Evolutionary conservation across 2,888 invertebrate species (phyloP).

Genomic region (Hartigia nigra): DNA sequence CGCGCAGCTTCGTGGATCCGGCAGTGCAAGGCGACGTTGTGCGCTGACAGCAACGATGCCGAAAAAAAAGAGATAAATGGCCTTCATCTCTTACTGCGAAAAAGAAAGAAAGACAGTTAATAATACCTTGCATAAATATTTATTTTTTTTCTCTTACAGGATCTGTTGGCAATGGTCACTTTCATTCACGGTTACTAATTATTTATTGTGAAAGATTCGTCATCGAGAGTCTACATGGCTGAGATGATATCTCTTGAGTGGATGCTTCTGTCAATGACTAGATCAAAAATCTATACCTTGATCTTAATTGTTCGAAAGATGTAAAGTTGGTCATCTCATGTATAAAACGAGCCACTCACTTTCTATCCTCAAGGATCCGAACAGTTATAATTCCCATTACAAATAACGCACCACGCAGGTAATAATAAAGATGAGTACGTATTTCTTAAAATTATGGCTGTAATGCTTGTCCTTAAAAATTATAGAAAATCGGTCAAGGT

Average conservation of each 20-base stretch:
- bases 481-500: background rate
- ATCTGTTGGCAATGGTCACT: background rate
- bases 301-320: background rate
- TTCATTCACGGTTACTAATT: background rate
- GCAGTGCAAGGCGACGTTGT: conserved; percentile 86
- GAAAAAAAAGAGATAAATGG: conserved; percentile 70
- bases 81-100: conserved; percentile 42
- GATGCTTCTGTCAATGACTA: background rate
- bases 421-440: background rate
- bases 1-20: conserved; percentile 89
- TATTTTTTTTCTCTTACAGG: background rate
- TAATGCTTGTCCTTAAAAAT: background rate
- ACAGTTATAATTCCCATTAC: background rate
- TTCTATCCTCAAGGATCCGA: background rate
- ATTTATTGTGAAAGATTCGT: background rate
- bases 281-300: background rate
- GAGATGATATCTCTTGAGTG: background rate
- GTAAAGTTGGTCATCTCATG: background rate
- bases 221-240: background rate
- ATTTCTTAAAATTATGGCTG: background rate
- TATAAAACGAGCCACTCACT: background rate
- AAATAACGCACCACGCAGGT: background rate
- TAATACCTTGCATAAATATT: background rate
- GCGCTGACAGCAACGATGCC: conserved; percentile 77
- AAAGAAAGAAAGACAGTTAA: background rate